Evolutionary conservation across 2,113 vertebrate genomes (phyloP), one percentile per base, ranked within the genome.

Genomic region (Caranx ignobilis): DNA sequence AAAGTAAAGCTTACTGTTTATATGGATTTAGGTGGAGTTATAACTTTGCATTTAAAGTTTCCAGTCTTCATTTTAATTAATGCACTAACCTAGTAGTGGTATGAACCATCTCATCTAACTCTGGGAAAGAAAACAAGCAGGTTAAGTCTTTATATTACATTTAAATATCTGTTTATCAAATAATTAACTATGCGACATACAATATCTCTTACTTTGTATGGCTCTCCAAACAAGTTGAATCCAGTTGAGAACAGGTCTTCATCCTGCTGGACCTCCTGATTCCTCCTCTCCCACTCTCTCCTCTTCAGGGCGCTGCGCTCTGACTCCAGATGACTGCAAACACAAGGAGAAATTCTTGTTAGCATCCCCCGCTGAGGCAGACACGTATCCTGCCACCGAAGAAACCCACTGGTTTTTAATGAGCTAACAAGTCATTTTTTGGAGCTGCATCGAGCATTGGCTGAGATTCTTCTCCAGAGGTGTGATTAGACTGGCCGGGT

Each of bases 201-300:
- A 32, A 11, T 9, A 18, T 0, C 2, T 47, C 85, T 87, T 81
- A 99, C 97, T 96, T 99, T 99, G 90, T 99, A 99, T 47, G 98
- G 97, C 81, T 99, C 97, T 83, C 97, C 97, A 83, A 99, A 99
- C 88, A 99, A 96, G 94, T 99, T 99, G 95, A 99, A 99, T 89
- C 97, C 96, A 76, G 97, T 97, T 62, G 97, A 97, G 94, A 99
- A 99, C 72, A 99, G 95, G 93, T 99, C 97, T 37, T 99, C 98
- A 95, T 99, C 98, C 93, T 99, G 97, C 85, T 98, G 97, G 79
- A 99, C 97, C 94, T 99, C 98, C 94, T 99, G 97, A 79, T 95
- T 99, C 90, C 98, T 96, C 72, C 97, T 94, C 90, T 99, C 98
- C 98, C 98, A 99, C 87, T 99, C 98, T 55, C 96, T 97, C 90